These are phyloP conservation scores for pig (Sus scrofa) DNA, from an alignment of 2,113 vertebrate genomes.

Conservation along the genomic window T2T-Sscrofa CM000812.6:80223001-80223500, in stretches of 20 bases:
- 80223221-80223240: background rate
- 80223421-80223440: background rate
- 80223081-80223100: background rate
- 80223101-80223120: background rate
- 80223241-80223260: background rate
- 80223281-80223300: background rate
- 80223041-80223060: background rate
- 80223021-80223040: background rate
- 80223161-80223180: background rate
- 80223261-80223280: background rate
- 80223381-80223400: background rate
- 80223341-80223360: too few species aligned
- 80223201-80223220: background rate
- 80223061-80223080: background rate
- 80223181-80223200: background rate
- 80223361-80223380: too few species aligned
- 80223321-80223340: too few species aligned
- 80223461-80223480: background rate
- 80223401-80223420: background rate
- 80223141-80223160: background rate
- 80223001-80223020: slow-evolving; percentile 13
- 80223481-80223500: background rate
- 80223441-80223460: background rate
- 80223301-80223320: background rate
- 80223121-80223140: background rate